phyloP scores from a whole-genome alignment of 2,113 vertebrate genomes.

The Catagonus wagneri region DNA sequence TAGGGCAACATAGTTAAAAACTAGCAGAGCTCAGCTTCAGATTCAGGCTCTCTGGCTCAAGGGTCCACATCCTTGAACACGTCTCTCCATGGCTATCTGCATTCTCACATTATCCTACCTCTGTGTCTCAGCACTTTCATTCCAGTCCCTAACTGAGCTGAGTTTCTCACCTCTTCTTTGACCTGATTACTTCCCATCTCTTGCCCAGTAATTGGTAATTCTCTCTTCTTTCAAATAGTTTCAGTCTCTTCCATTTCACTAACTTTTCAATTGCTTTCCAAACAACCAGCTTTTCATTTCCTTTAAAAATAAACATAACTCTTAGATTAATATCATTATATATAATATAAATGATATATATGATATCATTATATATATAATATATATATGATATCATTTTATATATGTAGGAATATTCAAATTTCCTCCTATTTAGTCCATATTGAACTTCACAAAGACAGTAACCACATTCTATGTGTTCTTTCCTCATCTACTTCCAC shows the following conservation, averaged over 20 bases:
- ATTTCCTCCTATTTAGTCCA: neutral
- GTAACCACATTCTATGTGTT: neutral
- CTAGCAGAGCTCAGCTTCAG: neutral
- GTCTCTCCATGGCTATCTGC: neutral
- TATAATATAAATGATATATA: too few relatives aligned
- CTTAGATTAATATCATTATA: neutral
- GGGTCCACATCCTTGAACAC: neutral
- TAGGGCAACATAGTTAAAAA: neutral
- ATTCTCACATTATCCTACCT: neutral
- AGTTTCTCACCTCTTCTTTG: neutral
- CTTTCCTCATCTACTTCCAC: neutral
- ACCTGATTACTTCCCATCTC: neutral
- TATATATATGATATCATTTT: too few relatives aligned
- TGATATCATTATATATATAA: too few relatives aligned
- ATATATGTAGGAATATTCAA: neutral
- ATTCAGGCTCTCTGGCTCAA: neutral
- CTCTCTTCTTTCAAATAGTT: neutral
- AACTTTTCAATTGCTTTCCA: slow-evolving; percentile 25
- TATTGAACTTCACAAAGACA: neutral
- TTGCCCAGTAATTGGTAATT: neutral
- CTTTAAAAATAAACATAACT: neutral
- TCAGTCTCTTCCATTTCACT: neutral
- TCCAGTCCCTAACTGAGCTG: neutral
- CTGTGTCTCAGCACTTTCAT: neutral
- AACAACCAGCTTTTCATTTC: neutral